Evolutionary conservation across 2,113 vertebrate species (phyloP).

Genomic region (Pangasianodon hypophthalmus): DNA sequence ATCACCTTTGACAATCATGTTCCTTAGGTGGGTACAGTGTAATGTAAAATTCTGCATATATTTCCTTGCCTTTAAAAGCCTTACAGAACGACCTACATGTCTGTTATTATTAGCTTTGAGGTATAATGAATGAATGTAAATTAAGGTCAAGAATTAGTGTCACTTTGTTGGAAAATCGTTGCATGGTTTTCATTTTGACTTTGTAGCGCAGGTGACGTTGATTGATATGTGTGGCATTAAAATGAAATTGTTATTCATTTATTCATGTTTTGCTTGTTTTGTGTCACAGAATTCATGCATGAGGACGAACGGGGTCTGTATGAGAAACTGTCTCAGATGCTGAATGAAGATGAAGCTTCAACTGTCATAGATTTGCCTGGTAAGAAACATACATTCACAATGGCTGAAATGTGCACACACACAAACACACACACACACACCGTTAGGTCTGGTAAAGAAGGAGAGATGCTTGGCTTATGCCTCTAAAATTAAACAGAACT

Average conservation of each 20-base stretch:
- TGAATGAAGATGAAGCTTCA: conserved; percentile 72
- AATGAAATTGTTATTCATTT: conserved; percentile 31
- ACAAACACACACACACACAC: not conserved
- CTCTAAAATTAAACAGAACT: not conserved
- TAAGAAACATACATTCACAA: conserved; percentile 59
- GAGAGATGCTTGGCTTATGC: not conserved
- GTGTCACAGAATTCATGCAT: conserved; percentile 67
- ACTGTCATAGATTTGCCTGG: conserved; percentile 72
- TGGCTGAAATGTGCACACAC: not conserved
- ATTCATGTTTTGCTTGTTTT: conserved; percentile 57
- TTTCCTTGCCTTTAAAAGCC: conserved; percentile 34
- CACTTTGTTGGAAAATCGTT: conserved; percentile 44
- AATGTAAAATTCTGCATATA: conserved; percentile 55
- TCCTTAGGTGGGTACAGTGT: conserved; percentile 67
- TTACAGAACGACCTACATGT: conserved; percentile 41
- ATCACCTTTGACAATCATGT: conserved; percentile 77
- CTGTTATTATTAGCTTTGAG: conserved; percentile 57
- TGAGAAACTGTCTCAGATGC: conserved; percentile 69
- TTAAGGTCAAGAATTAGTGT: conserved; percentile 55
- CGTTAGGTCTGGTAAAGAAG: not conserved
- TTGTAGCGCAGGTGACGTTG: conserved; percentile 26
- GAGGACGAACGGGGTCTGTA: conserved; percentile 72
- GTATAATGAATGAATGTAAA: conserved; percentile 60
- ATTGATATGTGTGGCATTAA: conserved; percentile 18
- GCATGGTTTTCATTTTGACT: conserved; percentile 31